Percentiles rank a stretch among this genome's conserved stretches.
Conservation (phyloP, 2,888 invertebrate genomes). For the Argynnis bischoffii region DNA sequence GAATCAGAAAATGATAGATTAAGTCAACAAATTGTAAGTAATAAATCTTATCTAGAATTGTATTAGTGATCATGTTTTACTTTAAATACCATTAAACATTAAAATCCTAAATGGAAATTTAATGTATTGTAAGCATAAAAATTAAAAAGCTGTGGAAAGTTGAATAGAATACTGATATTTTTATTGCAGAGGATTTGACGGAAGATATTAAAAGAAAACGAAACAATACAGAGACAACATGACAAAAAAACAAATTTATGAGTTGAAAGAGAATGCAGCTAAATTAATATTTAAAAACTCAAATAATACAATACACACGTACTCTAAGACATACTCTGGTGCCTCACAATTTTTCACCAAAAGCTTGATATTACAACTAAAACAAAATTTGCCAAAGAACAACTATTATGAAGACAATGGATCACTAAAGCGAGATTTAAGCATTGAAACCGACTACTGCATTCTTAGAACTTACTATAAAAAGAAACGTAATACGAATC, state of each 20-base stretch:
- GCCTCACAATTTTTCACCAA: constrained; percentile 51
- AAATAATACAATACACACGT: constrained; percentile 48
- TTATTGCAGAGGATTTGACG: constrained; percentile 64
- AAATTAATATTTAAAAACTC: constrained; percentile 63
- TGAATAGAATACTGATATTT: constrained; percentile 56
- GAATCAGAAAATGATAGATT: constrained; percentile 6
- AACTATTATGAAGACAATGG: constrained; percentile 49
- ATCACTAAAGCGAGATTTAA: constrained; percentile 61
- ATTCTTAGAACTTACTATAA: constrained; percentile 59
- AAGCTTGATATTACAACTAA: constrained; percentile 51
- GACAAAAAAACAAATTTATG: constrained; percentile 55
- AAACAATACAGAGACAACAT: constrained; percentile 20
- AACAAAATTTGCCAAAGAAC: constrained; percentile 49
- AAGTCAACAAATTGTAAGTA: constrained; percentile 12
- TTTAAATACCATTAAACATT: neutral
- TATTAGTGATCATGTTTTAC: neutral
- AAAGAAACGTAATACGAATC: constrained; percentile 51
- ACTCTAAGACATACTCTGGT: constrained; percentile 58
- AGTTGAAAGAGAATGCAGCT: constrained; percentile 45
- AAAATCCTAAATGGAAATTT: constrained; percentile 2
- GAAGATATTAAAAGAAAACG: constrained; percentile 36
- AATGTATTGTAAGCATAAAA: too few relatives aligned
- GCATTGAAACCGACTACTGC: constrained; percentile 69
- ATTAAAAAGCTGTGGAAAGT: neutral
- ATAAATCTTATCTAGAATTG: neutral